These are phyloP conservation scores for Nymphalis polychloros DNA, from an alignment of 2,888 invertebrate genomes.

Conservation along the genomic window DNA sequence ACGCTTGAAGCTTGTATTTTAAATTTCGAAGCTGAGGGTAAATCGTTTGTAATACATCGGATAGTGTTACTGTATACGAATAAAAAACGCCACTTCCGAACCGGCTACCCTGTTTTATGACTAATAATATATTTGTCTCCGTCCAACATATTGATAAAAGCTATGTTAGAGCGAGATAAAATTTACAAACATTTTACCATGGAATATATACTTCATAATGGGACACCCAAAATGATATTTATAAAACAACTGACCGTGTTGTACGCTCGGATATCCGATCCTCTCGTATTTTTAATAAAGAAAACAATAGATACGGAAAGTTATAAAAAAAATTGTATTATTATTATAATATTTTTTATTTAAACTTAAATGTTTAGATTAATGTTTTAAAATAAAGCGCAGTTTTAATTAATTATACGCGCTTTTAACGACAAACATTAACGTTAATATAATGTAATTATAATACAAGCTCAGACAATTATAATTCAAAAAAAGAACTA, in stretches of 20 bases:
- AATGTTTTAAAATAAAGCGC: no score
- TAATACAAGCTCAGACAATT: no score
- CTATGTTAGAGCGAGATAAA: conserved; percentile 5
- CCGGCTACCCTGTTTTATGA: conserved; percentile 45
- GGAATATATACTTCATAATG: conserved; percentile 16
- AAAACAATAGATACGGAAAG: conserved; percentile 3
- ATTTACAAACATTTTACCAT: background rate
- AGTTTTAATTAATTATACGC: no score
- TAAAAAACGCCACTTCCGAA: conserved; percentile 50
- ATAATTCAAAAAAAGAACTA: no score
- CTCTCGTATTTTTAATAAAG: conserved; percentile 10
- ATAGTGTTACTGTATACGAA: conserved; percentile 51
- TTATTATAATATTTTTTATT: no score
- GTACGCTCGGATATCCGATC: conserved; percentile 29
- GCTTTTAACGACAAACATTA: no score
- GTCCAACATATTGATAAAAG: background rate
- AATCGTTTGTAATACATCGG: conserved; percentile 44
- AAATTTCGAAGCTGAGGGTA: conserved; percentile 13
- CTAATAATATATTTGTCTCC: conserved; percentile 19
- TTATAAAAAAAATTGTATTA: background rate
- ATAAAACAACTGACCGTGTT: conserved; percentile 32
- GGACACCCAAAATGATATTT: conserved; percentile 30
- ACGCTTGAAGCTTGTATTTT: conserved; percentile 29
- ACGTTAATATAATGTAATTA: no score
- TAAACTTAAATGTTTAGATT: no score